Conservation (phyloP, 2,888 invertebrate genomes). For the Scaptomyza polygonia region DNA sequence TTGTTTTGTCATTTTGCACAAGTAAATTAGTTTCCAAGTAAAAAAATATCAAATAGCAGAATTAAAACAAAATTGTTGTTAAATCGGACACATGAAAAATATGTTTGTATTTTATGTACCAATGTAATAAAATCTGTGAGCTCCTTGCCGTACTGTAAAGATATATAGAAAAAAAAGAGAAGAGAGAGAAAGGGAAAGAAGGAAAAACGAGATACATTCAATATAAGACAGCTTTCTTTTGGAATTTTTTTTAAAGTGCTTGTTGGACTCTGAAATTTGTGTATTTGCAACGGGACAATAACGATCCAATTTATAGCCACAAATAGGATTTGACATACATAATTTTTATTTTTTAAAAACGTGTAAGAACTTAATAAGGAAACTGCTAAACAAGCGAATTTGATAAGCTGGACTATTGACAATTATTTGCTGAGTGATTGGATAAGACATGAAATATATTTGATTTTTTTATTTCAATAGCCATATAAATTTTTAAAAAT, state of each 20-base stretch:
- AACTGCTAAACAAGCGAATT: conserved; percentile 24
- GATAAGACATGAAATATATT: not conserved
- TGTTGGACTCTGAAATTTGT: not conserved
- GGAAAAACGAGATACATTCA: conserved; percentile 50
- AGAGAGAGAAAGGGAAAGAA: conserved; percentile 54
- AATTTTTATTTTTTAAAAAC: not conserved
- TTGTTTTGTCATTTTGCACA: conserved; percentile 18
- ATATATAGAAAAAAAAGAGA: conserved; percentile 68
- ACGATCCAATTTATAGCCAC: not conserved
- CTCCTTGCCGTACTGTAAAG: conserved; percentile 85
- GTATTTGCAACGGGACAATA: not conserved
- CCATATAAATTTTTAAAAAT: not conserved
- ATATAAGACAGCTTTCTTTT: conserved; percentile 29
- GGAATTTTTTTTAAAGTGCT: not conserved
- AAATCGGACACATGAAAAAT: conserved; percentile 11
- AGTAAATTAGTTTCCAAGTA: conserved; percentile 26
- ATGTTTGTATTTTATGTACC: conserved; percentile 81
- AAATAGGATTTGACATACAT: not conserved
- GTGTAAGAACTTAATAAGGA: conserved; percentile 16
- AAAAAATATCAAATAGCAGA: conserved; percentile 39
- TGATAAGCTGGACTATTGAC: conserved; percentile 5
- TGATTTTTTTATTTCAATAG: not conserved
- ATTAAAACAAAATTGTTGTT: conserved; percentile 18
- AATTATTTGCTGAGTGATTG: conserved; percentile 1
- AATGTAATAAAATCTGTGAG: conserved; percentile 85